Percentiles rank a stretch among this genome's conserved stretches.
phyloP scores from a whole-genome alignment of 2,113 vertebrate species.

The Passerina amoena region DNA sequence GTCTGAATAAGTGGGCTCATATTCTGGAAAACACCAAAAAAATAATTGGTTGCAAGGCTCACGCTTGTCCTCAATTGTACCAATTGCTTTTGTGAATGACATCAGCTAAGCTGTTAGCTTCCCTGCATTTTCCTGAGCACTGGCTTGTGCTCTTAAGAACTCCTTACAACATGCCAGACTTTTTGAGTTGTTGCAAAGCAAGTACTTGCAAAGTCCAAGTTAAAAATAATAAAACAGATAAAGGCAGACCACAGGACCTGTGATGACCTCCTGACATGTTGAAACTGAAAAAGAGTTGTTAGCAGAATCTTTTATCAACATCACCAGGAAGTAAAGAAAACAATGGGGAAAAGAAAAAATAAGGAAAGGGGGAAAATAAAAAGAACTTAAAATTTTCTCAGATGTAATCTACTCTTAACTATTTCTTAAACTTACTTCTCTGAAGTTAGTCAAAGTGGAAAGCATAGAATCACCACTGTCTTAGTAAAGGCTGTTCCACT shows the following conservation, averaged over 20 bases:
- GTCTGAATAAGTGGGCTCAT: not conserved
- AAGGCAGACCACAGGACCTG: not conserved
- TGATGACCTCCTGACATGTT: not conserved
- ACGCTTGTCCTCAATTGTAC: not conserved
- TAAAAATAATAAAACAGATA: not conserved
- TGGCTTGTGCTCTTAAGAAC: not conserved
- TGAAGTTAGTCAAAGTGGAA: not conserved
- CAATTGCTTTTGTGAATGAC: not conserved
- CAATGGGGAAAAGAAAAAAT: rapidly evolving
- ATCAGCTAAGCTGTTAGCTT: not conserved
- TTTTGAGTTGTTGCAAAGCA: not conserved
- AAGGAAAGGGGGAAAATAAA: rapidly evolving
- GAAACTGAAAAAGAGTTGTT: not conserved
- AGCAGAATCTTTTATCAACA: not conserved
- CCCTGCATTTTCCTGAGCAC: not conserved
- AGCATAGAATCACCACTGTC: not conserved
- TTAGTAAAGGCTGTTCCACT: not conserved
- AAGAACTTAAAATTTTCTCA: not conserved
- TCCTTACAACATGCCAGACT: not conserved
- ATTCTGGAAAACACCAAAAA: not conserved
- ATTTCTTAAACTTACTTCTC: not conserved
- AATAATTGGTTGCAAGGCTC: not conserved
- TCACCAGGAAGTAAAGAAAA: not conserved
- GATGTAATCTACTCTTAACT: not conserved
- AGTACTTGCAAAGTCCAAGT: not conserved